Evolutionary conservation across 2,113 vertebrate genomes (phyloP).

Genomic region (Notothenia rossii): DNA sequence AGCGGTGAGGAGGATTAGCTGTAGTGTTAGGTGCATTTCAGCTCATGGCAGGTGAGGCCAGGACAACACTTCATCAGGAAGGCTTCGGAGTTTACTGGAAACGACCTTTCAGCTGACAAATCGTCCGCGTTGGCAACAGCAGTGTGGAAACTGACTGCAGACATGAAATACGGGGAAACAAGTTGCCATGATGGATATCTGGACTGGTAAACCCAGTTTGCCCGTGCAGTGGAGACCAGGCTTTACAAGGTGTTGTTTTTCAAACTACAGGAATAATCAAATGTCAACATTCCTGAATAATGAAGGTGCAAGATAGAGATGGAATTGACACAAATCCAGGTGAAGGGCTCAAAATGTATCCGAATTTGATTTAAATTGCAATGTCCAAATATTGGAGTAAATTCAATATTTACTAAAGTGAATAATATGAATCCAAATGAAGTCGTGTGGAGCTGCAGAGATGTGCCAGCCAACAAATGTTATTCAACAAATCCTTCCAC

Average conservation of each 20-base stretch:
- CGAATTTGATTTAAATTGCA: too few relatives aligned
- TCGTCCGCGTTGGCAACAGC: background rate
- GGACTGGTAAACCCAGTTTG: background rate
- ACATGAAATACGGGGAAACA: slow-evolving; percentile 6
- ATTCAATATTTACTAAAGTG: too few relatives aligned
- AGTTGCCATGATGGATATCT: background rate
- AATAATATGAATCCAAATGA: too few relatives aligned
- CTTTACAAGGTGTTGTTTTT: background rate
- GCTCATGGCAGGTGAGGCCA: slow-evolving; percentile 35
- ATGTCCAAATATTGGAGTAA: too few relatives aligned
- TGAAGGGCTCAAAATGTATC: too few relatives aligned
- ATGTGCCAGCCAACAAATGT: too few relatives aligned
- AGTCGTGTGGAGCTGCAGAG: too few relatives aligned
- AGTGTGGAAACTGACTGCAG: background rate
- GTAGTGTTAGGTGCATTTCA: background rate
- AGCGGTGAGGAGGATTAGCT: slow-evolving; percentile 18
- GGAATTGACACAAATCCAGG: too few relatives aligned
- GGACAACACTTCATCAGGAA: background rate
- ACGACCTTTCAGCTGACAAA: slow-evolving; percentile 1
- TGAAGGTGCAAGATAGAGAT: too few relatives aligned
- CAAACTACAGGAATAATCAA: slow-evolving; percentile 6
- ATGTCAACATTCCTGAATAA: background rate
- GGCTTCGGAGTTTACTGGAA: slow-evolving; percentile 2
- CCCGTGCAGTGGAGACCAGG: background rate
- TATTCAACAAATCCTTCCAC: too few relatives aligned